Conservation (phyloP, 2,797 vertebrate species). For the Tolypeutes matacus region DNA sequence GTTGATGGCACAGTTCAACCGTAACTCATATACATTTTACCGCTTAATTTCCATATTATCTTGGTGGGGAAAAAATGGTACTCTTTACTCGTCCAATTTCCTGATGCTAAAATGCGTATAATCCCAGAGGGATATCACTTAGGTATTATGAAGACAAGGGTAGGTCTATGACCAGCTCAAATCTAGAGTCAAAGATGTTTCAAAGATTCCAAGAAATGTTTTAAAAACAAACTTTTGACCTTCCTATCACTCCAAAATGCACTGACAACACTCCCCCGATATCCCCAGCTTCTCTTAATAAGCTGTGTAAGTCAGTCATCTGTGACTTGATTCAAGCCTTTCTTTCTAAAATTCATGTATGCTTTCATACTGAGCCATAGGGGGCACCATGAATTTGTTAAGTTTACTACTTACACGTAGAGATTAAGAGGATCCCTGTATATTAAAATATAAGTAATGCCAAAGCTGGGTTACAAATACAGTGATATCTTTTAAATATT, state of each 20-base stretch:
- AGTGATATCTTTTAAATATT: slow-evolving; percentile 21
- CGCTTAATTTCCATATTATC: slow-evolving; percentile 29
- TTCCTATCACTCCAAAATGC: neutral
- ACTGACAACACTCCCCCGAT: neutral
- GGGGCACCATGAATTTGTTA: neutral
- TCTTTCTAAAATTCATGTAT: slow-evolving; percentile 24
- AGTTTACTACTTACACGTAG: neutral
- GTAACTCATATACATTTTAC: slow-evolving; percentile 3
- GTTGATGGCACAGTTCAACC: neutral
- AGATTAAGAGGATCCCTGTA: neutral
- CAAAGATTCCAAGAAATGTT: slow-evolving; percentile 31
- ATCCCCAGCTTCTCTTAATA: neutral
- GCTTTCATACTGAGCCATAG: neutral
- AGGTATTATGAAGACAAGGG: neutral
- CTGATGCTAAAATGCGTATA: neutral
- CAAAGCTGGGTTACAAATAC: neutral
- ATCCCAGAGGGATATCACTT: neutral
- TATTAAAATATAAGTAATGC: slow-evolving; percentile 36
- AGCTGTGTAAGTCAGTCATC: neutral
- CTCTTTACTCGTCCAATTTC: slow-evolving; percentile 26
- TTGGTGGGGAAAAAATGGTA: neutral
- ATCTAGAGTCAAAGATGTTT: neutral
- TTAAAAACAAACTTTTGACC: neutral
- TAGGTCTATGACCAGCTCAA: neutral
- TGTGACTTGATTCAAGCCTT: slow-evolving; percentile 24